A percentile compares a stretch with the other conserved stretches of the same genome.
phyloP scores from a whole-genome alignment of 2,888 invertebrate species.

The Ornithoptera alexandrae region DNA sequence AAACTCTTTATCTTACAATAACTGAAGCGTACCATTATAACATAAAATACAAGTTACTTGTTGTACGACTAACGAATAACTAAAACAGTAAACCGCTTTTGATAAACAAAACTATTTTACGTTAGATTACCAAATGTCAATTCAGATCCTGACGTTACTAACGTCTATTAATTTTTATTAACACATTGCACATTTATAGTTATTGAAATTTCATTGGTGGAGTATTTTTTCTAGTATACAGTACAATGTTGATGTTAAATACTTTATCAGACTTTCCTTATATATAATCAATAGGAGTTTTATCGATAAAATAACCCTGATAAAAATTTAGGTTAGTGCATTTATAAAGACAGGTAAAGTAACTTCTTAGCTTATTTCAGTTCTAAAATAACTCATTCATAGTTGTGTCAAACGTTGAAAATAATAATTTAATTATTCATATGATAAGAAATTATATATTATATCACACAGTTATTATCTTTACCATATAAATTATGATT shows the following conservation, averaged over 20 bases:
- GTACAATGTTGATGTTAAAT: not conserved
- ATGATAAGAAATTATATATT: not conserved
- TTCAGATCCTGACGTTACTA: constrained; percentile 24
- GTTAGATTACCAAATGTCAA: constrained; percentile 21
- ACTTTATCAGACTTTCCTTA: not conserved
- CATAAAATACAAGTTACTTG: constrained; percentile 1
- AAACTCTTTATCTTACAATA: not conserved
- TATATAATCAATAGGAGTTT: not conserved
- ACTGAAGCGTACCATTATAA: constrained; percentile 22
- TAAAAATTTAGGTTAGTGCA: not conserved
- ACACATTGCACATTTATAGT: not conserved
- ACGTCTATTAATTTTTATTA: not conserved
- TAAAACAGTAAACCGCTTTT: constrained; percentile 16
- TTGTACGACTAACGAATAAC: constrained; percentile 26
- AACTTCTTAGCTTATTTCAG: not conserved
- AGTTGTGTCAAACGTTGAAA: not conserved
- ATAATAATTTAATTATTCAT: not conserved
- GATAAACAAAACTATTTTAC: constrained; percentile 17
- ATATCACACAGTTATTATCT: not conserved
- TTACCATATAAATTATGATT: no score
- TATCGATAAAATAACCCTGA: not conserved
- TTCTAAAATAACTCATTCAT: not conserved
- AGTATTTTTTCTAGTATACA: not conserved
- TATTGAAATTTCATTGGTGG: not conserved
- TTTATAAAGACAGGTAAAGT: not conserved